Base-by-base conservation (phyloP, 2,113 vertebrate genomes). In the Cavia porcellus region DNA sequence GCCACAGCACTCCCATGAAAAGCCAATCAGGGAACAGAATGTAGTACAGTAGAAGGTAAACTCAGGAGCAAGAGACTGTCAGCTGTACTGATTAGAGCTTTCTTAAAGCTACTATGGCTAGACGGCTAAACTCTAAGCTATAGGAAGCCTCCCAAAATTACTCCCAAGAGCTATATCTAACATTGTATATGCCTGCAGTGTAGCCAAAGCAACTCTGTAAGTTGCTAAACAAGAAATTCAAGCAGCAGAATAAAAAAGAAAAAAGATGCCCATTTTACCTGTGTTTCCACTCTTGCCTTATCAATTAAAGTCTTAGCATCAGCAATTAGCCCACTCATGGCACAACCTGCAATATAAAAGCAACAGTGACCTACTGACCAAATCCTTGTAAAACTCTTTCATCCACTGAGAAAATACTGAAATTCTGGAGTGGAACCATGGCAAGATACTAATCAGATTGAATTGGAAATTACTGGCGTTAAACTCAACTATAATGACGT, bases 301-400 rank as follows among this genome's bases (percentile, higher is more conserved):
- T 99, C 99, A 66, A 99, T 99, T 87, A 99, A 99, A 94, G 99
- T 99, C 99, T 99, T 99, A 64, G 99, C 99, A 98, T 99, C 99
- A 83, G 99, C 99, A 98, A 99, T 99, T 97, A 99, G 98, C 57
- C 99, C 99, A 89, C 99, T 99, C 99, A 99, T 99, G 91, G 99
- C 99, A 97, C 99, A 99, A 81, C 99, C 99, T 99, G 97, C 20
- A 95, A 98, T 2, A 95, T 20, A 96, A 97, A 95, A 47, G 35
- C 86, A 52, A 95, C 50, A 15, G 12, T 72, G 45, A 98, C 90
- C 81, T 90, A 91, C 50, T 7, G 68, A 79, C 85, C 94, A 95
- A 96, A 97, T 86, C 72, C 74, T 75, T 83, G 22, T 62, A 92
- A 0, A 95, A 89, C 79, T 61, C 92, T 94, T 90, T 93, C 74